A percentile compares a stretch with the other conserved stretches of the same genome.
phyloP scores from a whole-genome alignment of 2,888 invertebrate species.

The Ariolimax columbianus region DNA sequence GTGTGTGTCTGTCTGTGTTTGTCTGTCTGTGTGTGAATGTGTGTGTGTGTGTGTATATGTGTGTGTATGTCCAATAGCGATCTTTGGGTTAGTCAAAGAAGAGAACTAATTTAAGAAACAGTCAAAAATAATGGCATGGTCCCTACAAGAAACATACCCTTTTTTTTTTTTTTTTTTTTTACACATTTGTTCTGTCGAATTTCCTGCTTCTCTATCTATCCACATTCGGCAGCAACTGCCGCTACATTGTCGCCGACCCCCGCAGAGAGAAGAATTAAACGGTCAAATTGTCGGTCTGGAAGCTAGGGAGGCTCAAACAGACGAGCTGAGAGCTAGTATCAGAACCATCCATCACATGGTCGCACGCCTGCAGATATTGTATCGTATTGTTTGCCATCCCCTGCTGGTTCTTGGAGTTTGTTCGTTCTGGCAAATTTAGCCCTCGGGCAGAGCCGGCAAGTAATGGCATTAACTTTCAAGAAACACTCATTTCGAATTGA shows the following conservation, averaged over 20 bases:
- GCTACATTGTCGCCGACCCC: conserved; percentile 45
- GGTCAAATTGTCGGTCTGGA: conserved; percentile 31
- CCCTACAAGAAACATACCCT: no score
- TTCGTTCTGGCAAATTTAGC: conserved; percentile 41
- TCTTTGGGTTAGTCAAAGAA: neutral
- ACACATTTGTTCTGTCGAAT: conserved; percentile 29
- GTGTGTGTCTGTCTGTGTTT: no score
- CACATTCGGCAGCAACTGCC: conserved; percentile 26
- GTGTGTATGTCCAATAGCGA: no score
- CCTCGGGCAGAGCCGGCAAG: conserved; percentile 19
- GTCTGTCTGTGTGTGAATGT: no score
- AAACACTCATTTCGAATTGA: conserved; percentile 37
- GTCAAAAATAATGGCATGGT: neutral
- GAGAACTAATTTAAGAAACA: conserved; percentile 4
- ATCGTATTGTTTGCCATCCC: conserved; percentile 45
- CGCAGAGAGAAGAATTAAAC: conserved; percentile 43
- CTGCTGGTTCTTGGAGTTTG: conserved; percentile 23
- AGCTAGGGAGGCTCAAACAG: conserved; percentile 34
- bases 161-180: no score
- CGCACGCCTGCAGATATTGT: conserved; percentile 41
- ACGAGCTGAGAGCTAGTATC: conserved; percentile 27
- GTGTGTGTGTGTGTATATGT: no score
- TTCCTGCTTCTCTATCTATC: conserved; percentile 44
- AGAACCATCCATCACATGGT: conserved; percentile 37
- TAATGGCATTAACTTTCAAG: conserved; percentile 45